Conservation (phyloP, 2,113 vertebrate genomes). For the Anoura caudifer region DNA sequence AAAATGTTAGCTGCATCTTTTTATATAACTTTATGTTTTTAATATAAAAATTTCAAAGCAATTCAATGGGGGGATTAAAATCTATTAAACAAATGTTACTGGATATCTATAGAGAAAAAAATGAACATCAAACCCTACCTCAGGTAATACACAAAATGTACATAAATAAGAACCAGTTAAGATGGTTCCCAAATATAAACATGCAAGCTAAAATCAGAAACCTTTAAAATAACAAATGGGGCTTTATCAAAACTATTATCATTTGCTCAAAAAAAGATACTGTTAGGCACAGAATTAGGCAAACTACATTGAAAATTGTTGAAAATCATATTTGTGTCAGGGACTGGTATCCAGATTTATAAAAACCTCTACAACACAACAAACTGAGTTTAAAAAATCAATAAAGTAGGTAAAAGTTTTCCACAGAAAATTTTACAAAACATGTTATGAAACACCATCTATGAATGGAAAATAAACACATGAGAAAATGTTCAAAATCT, state of each 20-base stretch:
- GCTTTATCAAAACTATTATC: background rate
- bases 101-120: background rate
- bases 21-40: background rate
- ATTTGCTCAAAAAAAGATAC: background rate
- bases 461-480: background rate
- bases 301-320: background rate
- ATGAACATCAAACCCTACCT: background rate
- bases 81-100: background rate
- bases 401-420: background rate
- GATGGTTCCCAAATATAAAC: background rate
- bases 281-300: background rate
- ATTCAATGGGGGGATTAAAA: background rate
- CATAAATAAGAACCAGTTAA: background rate
- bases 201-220: background rate
- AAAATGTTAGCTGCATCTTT: background rate
- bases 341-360: background rate
- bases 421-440: background rate
- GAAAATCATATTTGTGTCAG: background rate
- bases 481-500: background rate
- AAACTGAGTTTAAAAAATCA: background rate
- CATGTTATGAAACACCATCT: background rate
- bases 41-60: background rate
- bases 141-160: background rate
- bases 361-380: background rate
- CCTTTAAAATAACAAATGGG: background rate